A percentile compares a stretch with the other conserved stretches of the same genome.
Evolutionary conservation across 2,113 vertebrate genomes (phyloP).

Genomic region (Nicator chloris): DNA sequence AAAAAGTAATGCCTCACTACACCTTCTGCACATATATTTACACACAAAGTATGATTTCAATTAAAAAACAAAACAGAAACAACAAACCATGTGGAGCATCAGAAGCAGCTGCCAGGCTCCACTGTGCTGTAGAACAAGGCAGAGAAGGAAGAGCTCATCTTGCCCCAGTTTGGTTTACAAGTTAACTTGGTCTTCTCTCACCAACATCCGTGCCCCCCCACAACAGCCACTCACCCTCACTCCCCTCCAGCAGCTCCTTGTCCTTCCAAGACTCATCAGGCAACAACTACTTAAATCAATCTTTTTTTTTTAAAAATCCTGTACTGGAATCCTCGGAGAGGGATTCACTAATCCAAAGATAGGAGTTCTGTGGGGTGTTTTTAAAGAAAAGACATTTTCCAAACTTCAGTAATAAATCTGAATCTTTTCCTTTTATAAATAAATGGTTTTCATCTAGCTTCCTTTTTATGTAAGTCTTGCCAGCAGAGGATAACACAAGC

Average conservation of each 20-base stretch:
- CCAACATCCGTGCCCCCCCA: accelerated
- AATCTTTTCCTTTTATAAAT: neutral
- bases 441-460: neutral
- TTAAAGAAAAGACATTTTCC: neutral
- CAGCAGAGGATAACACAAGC: neutral
- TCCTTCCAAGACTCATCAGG: neutral
- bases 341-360: neutral
- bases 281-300: neutral
- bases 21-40: neutral
- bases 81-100: accelerated
- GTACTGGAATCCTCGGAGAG: accelerated
- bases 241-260: neutral
- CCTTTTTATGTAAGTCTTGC: constrained; percentile 10
- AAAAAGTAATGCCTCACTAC: neutral
- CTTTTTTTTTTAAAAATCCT: neutral
- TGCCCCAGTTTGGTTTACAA: neutral
- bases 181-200: no score
- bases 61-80: neutral
- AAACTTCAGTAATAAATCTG: neutral
- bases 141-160: neutral
- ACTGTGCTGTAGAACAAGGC: accelerated
- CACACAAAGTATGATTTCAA: neutral
- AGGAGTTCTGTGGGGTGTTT: neutral
- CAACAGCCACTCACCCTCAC: neutral
- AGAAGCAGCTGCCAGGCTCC: neutral